A percentile compares a stretch with the other conserved stretches of the same genome.
phyloP scores from a whole-genome alignment of 2,797 vertebrate genomes.

The Oreochromis grahami region DNA sequence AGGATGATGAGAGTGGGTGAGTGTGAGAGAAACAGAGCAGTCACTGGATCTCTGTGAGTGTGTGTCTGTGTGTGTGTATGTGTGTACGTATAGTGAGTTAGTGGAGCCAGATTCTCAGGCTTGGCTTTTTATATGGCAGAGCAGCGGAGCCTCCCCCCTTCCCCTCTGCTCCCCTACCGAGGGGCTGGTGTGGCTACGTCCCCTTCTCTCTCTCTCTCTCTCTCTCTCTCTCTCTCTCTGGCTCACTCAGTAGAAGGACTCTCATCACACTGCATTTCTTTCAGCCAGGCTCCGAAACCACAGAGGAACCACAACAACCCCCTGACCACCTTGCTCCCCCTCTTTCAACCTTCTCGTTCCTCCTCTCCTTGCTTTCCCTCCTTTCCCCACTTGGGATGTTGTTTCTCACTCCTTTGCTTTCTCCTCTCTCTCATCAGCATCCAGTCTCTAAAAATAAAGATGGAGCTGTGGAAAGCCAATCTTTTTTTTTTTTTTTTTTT shows the following conservation, averaged over 20 bases:
- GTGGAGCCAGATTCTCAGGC: conserved; percentile 71
- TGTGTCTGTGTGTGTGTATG: conserved; percentile 25
- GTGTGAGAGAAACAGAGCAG: conserved; percentile 65
- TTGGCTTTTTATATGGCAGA: conserved; percentile 74
- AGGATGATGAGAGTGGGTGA: conserved; percentile 55
- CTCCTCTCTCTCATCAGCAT: conserved; percentile 60
- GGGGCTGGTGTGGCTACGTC: conserved; percentile 61
- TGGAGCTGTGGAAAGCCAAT: conserved; percentile 44
- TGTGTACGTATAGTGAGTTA: conserved; percentile 66
- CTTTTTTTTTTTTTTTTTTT: conserved; percentile 10
- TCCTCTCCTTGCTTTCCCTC: neutral
- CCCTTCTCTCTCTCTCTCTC: neutral
- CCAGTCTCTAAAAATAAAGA: conserved; percentile 72
- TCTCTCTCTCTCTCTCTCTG: neutral
- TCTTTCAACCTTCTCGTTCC: neutral
- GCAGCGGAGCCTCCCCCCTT: conserved; percentile 28
- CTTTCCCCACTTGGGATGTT: conserved; percentile 27
- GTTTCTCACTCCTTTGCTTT: conserved; percentile 44
- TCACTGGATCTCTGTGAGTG: conserved; percentile 48
- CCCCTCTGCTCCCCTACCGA: conserved; percentile 34
- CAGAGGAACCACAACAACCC: conserved; percentile 11
- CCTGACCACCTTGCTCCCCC: conserved; percentile 16
- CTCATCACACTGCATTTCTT: conserved; percentile 54
- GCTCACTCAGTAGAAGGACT: conserved; percentile 56
- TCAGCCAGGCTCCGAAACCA: conserved; percentile 31